phyloP scores from a whole-genome alignment of 2,113 vertebrate genomes.

The Cynocephalus volans region DNA sequence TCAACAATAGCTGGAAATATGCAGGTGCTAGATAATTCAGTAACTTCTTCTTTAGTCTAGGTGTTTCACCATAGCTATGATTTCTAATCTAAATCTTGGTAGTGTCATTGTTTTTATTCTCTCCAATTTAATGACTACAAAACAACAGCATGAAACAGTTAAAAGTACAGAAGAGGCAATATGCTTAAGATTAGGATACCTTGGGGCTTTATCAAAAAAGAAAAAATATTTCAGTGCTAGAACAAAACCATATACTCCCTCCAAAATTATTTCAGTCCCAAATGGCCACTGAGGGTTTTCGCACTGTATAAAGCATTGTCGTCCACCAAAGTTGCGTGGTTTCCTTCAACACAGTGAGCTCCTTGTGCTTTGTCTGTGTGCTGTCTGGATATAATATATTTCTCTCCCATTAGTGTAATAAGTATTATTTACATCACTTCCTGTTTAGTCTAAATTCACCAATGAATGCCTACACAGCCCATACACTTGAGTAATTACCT shows the following conservation, averaged over 20 bases:
- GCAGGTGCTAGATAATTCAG: not conserved
- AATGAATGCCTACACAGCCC: conserved; percentile 84
- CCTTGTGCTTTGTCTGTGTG: conserved; percentile 84
- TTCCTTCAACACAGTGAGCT: conserved; percentile 85
- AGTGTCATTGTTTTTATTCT: not conserved
- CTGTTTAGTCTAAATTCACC: conserved; percentile 88
- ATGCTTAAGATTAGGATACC: conserved; percentile 72
- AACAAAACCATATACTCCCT: conserved; percentile 57
- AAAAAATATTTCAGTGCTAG: conserved; percentile 29
- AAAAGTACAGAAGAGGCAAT: conserved; percentile 65
- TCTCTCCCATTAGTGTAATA: conserved; percentile 86
- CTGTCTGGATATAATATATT: conserved; percentile 86
- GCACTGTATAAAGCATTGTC: conserved; percentile 61
- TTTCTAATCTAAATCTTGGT: not conserved
- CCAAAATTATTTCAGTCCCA: conserved; percentile 69
- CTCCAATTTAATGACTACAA: not conserved
- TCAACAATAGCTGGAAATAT: not conserved
- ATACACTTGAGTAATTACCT: conserved; percentile 79
- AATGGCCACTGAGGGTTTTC: conserved; percentile 65
- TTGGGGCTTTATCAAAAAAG: conserved; percentile 70
- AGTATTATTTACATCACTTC: conserved; percentile 85
- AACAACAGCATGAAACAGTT: conserved; percentile 42
- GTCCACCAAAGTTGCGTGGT: conserved; percentile 70
- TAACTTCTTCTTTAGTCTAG: not conserved
- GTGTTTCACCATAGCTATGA: not conserved